Evolutionary conservation across 2,797 vertebrate genomes (phyloP).

Genomic region (Graptemys geographica): DNA sequence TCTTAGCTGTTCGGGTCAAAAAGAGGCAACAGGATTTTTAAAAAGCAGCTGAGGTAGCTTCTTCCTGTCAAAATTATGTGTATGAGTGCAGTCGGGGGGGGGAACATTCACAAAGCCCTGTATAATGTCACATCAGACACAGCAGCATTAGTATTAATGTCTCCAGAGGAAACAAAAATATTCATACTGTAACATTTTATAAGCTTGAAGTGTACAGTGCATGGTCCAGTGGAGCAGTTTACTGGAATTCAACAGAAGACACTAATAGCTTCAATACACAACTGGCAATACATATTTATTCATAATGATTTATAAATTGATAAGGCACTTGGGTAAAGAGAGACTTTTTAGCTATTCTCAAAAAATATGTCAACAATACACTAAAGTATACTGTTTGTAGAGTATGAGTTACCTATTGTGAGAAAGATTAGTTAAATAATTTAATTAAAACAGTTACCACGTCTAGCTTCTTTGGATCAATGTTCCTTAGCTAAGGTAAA

Average conservation of each 20-base stretch:
- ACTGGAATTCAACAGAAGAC: neutral
- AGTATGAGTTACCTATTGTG: neutral
- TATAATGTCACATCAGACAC: neutral
- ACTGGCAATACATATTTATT: neutral
- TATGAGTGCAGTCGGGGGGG: neutral
- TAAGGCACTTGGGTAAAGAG: neutral
- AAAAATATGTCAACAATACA: neutral
- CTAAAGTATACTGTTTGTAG: neutral
- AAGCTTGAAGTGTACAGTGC: neutral
- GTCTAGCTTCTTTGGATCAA: neutral
- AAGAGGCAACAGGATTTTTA: neutral
- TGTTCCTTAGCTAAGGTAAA: neutral
- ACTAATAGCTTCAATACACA: neutral
- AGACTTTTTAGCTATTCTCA: neutral
- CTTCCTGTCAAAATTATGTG: neutral
- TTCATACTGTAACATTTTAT: neutral
- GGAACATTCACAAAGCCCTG: neutral
- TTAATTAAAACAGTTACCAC: neutral
- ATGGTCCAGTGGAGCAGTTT: neutral
- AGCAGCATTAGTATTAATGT: neutral
- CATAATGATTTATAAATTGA: neutral
- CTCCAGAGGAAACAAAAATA: neutral
- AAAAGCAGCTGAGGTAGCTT: neutral
- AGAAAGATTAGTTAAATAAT: neutral
- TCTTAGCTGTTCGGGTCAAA: neutral